A percentile compares a stretch with the other conserved stretches of the same genome.
phyloP scores from a whole-genome alignment of 2,113 vertebrate genomes.

The Xyliphius kryptos region DNA sequence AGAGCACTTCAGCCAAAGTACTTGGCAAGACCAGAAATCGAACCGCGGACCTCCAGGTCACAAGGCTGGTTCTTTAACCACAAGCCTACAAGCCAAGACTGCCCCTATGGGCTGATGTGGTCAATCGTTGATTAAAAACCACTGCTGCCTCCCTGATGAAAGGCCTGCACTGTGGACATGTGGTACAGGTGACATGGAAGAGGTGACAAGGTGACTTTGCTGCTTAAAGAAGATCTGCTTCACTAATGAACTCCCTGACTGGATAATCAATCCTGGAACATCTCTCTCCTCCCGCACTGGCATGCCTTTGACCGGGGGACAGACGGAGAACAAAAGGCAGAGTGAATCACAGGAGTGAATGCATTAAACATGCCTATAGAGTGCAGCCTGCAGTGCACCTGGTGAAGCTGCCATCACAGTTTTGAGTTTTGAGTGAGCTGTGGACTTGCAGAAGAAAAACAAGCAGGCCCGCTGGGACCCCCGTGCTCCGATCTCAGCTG shows the following conservation, averaged over 20 bases:
- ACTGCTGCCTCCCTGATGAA: too few species aligned
- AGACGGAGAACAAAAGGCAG: conserved; percentile 2
- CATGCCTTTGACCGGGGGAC: conserved; percentile 18
- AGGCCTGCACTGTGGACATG: background rate
- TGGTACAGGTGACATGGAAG: background rate
- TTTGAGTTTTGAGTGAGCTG: conserved; percentile 16
- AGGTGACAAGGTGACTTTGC: conserved; percentile 10
- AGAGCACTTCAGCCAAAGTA: too few species aligned
- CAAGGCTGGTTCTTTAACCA: too few species aligned
- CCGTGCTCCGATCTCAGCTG: conserved; percentile 28
- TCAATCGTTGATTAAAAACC: too few species aligned
- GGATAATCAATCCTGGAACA: conserved; percentile 39
- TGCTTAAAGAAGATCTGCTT: conserved; percentile 31
- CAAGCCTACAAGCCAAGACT: too few species aligned
- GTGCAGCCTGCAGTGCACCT: conserved; percentile 35
- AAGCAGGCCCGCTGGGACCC: conserved; percentile 34
- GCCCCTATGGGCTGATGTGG: too few species aligned
- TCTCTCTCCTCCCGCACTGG: conserved; percentile 4
- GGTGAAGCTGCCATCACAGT: conserved; percentile 35
- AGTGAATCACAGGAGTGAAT: conserved; percentile 18
- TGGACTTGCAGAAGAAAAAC: conserved; percentile 34
- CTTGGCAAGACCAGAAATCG: too few species aligned
- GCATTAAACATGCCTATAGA: conserved; percentile 41
- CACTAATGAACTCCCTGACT: conserved; percentile 35
- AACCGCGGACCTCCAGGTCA: too few species aligned